These are phyloP conservation scores for Pangasius mekongensis DNA, from an alignment of 2,797 vertebrate species.

Conservation along the genomic window DNA sequence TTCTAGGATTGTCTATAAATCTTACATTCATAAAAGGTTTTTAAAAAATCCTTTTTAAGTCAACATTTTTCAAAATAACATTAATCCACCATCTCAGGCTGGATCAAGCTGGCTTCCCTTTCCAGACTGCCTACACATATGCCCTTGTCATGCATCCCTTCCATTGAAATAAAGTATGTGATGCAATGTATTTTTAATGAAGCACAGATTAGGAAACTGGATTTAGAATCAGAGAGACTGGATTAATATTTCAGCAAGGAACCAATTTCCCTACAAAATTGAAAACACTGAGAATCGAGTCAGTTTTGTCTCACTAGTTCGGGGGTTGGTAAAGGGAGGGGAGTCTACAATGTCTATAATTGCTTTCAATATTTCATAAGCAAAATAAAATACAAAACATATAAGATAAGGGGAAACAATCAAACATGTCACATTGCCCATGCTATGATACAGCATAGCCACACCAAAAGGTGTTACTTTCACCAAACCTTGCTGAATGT, in stretches of 20 bases:
- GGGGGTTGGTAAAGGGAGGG: slow-evolving; percentile 30
- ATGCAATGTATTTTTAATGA: slow-evolving; percentile 67
- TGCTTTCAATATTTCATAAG: slow-evolving; percentile 65
- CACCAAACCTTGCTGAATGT: not conserved
- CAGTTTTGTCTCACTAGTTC: slow-evolving; percentile 45
- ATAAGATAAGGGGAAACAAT: not conserved
- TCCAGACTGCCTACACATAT: slow-evolving; percentile 19
- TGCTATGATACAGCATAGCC: not conserved
- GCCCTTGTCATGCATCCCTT: slow-evolving; percentile 43
- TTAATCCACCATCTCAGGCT: slow-evolving; percentile 45
- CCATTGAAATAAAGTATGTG: slow-evolving; percentile 64
- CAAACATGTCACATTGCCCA: not conserved
- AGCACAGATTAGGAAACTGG: slow-evolving; percentile 66
- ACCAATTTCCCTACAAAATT: slow-evolving; percentile 64
- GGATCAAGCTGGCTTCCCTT: slow-evolving; percentile 36
- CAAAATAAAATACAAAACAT: slow-evolving; percentile 56
- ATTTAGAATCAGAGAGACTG: slow-evolving; percentile 66
- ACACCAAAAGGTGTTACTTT: not conserved
- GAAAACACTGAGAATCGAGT: slow-evolving; percentile 59
- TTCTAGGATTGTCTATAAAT: not conserved
- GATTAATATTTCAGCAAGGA: slow-evolving; percentile 67
- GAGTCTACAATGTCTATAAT: slow-evolving; percentile 49
- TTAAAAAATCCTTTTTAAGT: slow-evolving; percentile 1
- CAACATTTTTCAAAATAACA: slow-evolving; percentile 10
- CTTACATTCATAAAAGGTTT: not conserved